phyloP scores from a whole-genome alignment of 2,888 invertebrate genomes.

The Perdita meconis region DNA sequence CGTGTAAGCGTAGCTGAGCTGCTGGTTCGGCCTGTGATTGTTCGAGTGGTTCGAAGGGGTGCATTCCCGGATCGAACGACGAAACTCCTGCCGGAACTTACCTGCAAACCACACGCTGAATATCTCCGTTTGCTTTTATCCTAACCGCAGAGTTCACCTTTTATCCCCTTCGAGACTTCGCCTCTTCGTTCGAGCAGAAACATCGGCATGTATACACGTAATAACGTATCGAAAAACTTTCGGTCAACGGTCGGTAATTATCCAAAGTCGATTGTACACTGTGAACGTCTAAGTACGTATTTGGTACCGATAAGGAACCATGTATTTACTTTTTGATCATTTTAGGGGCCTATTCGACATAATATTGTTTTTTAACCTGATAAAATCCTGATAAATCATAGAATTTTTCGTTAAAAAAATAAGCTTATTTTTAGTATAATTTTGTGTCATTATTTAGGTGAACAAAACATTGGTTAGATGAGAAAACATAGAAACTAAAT shows the following conservation, averaged over 20 bases:
- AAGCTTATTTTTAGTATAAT: too few relatives aligned
- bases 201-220: neutral
- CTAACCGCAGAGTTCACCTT: neutral
- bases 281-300: too few relatives aligned
- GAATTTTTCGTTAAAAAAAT: too few relatives aligned
- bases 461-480: too few relatives aligned
- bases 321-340: too few relatives aligned
- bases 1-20: constrained; percentile 55
- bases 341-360: too few relatives aligned
- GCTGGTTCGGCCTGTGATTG: constrained; percentile 44
- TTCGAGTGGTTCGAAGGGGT: constrained; percentile 51
- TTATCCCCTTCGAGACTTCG: neutral
- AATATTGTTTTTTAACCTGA: too few relatives aligned
- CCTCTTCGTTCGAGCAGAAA: neutral
- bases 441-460: too few relatives aligned
- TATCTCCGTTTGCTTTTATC: constrained; percentile 14
- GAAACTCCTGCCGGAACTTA: constrained; percentile 90
- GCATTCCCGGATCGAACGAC: constrained; percentile 89
- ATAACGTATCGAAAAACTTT: neutral
- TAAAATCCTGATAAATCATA: too few relatives aligned
- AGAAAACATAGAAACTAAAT: too few relatives aligned
- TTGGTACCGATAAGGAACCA: too few relatives aligned
- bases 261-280: too few relatives aligned
- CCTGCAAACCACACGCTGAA: constrained; percentile 85
- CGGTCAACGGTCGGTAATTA: neutral